Evolutionary conservation across 2,113 vertebrate genomes (phyloP).

Genomic region (Pituophis catenifer): DNA sequence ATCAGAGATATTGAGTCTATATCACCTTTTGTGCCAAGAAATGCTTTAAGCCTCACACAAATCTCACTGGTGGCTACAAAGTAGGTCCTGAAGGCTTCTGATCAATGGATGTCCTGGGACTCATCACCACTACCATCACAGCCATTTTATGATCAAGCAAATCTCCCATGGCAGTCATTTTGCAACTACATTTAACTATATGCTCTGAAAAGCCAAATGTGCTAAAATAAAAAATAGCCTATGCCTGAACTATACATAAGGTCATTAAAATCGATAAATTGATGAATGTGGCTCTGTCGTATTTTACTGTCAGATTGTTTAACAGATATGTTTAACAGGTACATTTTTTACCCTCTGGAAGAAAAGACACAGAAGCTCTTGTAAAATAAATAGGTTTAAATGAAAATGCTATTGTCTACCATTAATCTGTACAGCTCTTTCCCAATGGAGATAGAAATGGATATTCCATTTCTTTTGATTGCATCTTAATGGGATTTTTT

Average conservation of each 20-base stretch:
- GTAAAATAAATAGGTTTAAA: slow-evolving; percentile 77
- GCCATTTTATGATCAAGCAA: neutral
- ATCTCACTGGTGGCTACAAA: neutral
- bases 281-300: neutral
- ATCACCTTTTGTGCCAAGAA: neutral
- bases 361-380: slow-evolving; percentile 64
- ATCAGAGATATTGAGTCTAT: neutral
- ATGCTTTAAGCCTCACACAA: neutral
- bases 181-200: neutral
- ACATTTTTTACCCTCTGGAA: slow-evolving; percentile 44
- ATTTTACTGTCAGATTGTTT: neutral
- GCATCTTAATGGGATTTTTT: slow-evolving; percentile 57
- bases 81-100: neutral
- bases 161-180: neutral
- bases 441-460: slow-evolving; percentile 73
- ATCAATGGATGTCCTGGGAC: neutral
- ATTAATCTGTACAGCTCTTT: slow-evolving; percentile 73
- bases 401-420: slow-evolving; percentile 76
- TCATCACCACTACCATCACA: neutral
- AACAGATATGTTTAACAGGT: slow-evolving; percentile 40
- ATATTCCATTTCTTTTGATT: slow-evolving; percentile 78
- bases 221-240: neutral
- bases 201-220: neutral
- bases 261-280: neutral
- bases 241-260: neutral